phyloP scores from a whole-genome alignment of 2,797 vertebrate genomes.

The Sphenodon punctatus region DNA sequence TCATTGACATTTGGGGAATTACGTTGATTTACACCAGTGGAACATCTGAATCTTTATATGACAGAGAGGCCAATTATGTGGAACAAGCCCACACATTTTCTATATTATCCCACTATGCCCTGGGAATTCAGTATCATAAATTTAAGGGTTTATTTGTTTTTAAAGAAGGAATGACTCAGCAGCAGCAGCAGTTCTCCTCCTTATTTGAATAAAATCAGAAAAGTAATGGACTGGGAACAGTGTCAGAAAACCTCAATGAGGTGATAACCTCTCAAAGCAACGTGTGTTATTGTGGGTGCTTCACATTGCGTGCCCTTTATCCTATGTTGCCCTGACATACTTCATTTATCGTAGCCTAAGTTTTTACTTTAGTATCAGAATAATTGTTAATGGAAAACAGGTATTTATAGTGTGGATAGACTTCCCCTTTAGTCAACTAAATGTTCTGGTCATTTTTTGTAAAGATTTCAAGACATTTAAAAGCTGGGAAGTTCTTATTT shows the following conservation, averaged over 20 bases:
- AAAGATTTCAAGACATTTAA: background rate
- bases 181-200: fast-evolving
- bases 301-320: background rate
- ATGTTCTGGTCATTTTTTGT: background rate
- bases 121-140: background rate
- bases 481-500: background rate
- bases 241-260: background rate
- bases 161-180: background rate
- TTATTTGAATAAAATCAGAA: background rate
- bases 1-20: background rate
- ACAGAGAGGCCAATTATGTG: background rate
- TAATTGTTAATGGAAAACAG: constrained; percentile 7
- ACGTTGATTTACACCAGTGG: background rate
- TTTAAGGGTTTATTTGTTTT: background rate
- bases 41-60: background rate
- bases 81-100: background rate
- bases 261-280: background rate
- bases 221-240: background rate
- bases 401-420: background rate
- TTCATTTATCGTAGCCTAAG: background rate
- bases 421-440: background rate
- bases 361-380: background rate
- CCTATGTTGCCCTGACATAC: background rate
- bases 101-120: background rate
- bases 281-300: background rate